Percentiles rank a stretch among this genome's conserved stretches.
Evolutionary conservation across 2,888 invertebrate genomes (phyloP).

Genomic region (Nycteola revayana): DNA sequence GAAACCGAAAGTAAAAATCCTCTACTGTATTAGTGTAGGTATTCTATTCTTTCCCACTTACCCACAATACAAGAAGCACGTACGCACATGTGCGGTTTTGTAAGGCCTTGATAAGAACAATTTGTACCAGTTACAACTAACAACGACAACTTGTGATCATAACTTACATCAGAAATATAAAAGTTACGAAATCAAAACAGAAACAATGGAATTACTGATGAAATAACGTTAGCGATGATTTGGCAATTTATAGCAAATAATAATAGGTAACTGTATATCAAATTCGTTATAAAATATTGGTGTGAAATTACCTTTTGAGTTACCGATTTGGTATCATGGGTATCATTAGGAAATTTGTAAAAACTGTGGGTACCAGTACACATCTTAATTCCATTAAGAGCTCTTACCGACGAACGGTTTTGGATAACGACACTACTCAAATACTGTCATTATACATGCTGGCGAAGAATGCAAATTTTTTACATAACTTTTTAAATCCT

Average conservation of each 20-base stretch:
- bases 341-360: too few species aligned
- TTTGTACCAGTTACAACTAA: slow-evolving; percentile 22
- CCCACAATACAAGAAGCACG: slow-evolving; percentile 27
- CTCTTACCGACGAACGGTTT: too few species aligned
- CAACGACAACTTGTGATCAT: slow-evolving; percentile 40
- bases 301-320: slow-evolving; percentile 7
- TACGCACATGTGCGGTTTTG: slow-evolving; percentile 1
- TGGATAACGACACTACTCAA: too few species aligned
- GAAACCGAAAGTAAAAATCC: too few species aligned
- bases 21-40: too few species aligned
- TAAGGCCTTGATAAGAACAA: slow-evolving; percentile 6
- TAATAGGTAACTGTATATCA: neutral
- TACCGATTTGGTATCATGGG: too few species aligned
- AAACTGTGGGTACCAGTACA: too few species aligned
- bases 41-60: too few species aligned
- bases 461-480: too few species aligned
- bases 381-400: too few species aligned
- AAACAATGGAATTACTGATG: slow-evolving; percentile 50
- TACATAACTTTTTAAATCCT: too few species aligned
- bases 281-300: neutral
- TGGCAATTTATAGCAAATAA: slow-evolving; percentile 23
- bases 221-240: slow-evolving; percentile 35
- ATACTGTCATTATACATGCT: too few species aligned
- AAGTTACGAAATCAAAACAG: slow-evolving; percentile 43
- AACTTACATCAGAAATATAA: slow-evolving; percentile 32